phyloP scores from a whole-genome alignment of 2,113 vertebrate species.

The Amphilophus citrinellus region DNA sequence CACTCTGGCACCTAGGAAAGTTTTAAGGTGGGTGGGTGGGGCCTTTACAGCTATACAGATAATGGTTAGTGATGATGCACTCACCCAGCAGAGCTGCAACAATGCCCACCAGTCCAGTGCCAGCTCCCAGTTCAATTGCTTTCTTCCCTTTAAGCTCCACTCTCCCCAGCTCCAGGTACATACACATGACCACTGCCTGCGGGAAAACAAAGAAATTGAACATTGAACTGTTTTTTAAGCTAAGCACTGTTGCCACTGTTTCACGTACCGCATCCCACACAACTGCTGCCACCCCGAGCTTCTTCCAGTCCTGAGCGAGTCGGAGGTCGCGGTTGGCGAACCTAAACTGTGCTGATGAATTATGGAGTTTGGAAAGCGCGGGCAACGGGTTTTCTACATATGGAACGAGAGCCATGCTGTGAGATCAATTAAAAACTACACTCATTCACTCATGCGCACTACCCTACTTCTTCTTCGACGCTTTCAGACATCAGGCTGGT shows the following conservation, averaged over 20 bases:
- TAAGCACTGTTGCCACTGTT: no score
- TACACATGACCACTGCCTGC: slow-evolving; percentile 91
- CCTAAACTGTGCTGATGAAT: slow-evolving; percentile 80
- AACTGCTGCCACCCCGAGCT: slow-evolving; percentile 92
- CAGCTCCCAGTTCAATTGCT: slow-evolving; percentile 93
- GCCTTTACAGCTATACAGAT: neutral
- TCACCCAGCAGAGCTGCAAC: slow-evolving; percentile 92
- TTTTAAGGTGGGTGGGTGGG: neutral
- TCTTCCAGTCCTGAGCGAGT: slow-evolving; percentile 91
- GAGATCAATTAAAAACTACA: neutral
- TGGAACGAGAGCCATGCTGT: slow-evolving; percentile 90
- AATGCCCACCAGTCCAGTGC: slow-evolving; percentile 94
- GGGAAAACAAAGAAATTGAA: slow-evolving; percentile 12
- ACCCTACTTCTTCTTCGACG: neutral
- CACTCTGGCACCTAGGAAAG: slow-evolving; percentile 85
- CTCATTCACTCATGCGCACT: neutral
- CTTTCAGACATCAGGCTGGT: neutral
- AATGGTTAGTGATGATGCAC: slow-evolving; percentile 14
- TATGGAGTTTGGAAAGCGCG: slow-evolving; percentile 87
- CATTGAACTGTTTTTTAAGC: neutral
- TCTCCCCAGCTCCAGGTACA: slow-evolving; percentile 89
- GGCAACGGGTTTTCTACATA: slow-evolving; percentile 80
- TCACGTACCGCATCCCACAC: slow-evolving; percentile 94
- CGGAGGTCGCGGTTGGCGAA: slow-evolving; percentile 85
- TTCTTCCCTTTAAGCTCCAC: slow-evolving; percentile 83